Evolutionary conservation across 2,888 invertebrate genomes (phyloP).

Genomic region (Icerya purchasi): DNA sequence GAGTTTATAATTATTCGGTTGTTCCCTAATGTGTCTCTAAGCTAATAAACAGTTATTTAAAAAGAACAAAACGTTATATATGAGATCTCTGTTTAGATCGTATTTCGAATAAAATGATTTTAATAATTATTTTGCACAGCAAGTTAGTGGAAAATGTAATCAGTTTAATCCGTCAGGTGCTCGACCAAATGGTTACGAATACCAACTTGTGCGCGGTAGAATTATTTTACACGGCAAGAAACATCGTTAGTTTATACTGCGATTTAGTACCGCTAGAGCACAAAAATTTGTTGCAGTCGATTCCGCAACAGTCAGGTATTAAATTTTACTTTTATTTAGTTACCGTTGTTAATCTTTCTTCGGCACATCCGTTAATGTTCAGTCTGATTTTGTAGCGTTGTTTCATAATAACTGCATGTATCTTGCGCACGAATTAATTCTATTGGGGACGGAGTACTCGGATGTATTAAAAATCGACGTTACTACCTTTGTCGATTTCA

Average conservation of each 20-base stretch:
- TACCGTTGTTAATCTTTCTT: not conserved
- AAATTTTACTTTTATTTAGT: not conserved
- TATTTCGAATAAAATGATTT: too few relatives aligned
- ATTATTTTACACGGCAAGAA: slow-evolving; percentile 44
- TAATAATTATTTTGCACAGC: not conserved
- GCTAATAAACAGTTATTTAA: too few relatives aligned
- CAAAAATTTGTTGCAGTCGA: slow-evolving; percentile 51
- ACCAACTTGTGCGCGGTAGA: slow-evolving; percentile 28
- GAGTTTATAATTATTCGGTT: too few relatives aligned
- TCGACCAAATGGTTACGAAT: slow-evolving; percentile 3
- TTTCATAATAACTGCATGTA: slow-evolving; percentile 86
- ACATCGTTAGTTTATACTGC: slow-evolving; percentile 54
- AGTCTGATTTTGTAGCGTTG: slow-evolving; percentile 39
- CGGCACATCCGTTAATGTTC: too few relatives aligned
- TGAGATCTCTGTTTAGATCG: too few relatives aligned
- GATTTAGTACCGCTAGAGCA: slow-evolving; percentile 59
- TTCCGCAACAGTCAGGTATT: slow-evolving; percentile 66
- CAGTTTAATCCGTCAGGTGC: slow-evolving; percentile 1
- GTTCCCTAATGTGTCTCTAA: too few relatives aligned
- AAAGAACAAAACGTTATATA: too few relatives aligned
- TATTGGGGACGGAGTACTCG: slow-evolving; percentile 27
- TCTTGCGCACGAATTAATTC: slow-evolving; percentile 48
- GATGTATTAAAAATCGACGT: slow-evolving; percentile 8
- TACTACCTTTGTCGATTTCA: slow-evolving; percentile 40
- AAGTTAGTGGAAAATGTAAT: slow-evolving; percentile 5